Percentiles rank a stretch among this genome's conserved stretches.
These are phyloP conservation scores for Podarcis raffonei DNA, from an alignment of 2,113 vertebrate species.

Conservation along the genomic window DNA sequence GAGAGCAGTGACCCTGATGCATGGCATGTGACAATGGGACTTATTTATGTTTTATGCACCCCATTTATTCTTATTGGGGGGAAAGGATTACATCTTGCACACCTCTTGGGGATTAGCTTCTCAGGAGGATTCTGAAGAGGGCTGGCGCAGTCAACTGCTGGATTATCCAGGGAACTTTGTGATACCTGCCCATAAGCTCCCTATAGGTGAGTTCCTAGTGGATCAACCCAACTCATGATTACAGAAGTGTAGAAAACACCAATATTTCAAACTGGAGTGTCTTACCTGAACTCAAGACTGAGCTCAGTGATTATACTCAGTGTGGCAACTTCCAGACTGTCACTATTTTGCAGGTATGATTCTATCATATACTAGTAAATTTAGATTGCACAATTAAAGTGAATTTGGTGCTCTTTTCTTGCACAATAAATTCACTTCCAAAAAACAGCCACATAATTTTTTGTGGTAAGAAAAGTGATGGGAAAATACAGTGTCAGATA, in stretches of 20 bases:
- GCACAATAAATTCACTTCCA: no score
- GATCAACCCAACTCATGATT: not conserved
- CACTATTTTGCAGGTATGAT: no score
- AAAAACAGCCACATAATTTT: no score
- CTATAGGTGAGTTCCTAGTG: not conserved
- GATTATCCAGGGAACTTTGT: not conserved
- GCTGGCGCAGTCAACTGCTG: not conserved
- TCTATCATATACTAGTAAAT: no score
- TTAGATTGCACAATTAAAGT: no score
- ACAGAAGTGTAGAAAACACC: not conserved
- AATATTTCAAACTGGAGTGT: not conserved
- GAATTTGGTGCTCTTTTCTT: no score
- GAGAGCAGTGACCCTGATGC: constrained; percentile 55
- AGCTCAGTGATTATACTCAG: not conserved
- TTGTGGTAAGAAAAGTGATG: no score
- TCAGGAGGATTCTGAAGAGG: accelerated
- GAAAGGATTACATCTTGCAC: not conserved
- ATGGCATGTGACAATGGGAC: constrained; percentile 64
- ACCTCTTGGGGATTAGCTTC: constrained; percentile 1
- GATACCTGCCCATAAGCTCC: constrained; percentile 13
- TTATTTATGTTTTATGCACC: constrained; percentile 67
- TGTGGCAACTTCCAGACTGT: no score
- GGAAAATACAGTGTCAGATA: no score
- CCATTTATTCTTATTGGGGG: constrained; percentile 55
- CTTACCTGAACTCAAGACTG: not conserved